Base-by-base conservation (phyloP, 2,888 invertebrate genomes). In the Megastigmus dorsalis region DNA sequence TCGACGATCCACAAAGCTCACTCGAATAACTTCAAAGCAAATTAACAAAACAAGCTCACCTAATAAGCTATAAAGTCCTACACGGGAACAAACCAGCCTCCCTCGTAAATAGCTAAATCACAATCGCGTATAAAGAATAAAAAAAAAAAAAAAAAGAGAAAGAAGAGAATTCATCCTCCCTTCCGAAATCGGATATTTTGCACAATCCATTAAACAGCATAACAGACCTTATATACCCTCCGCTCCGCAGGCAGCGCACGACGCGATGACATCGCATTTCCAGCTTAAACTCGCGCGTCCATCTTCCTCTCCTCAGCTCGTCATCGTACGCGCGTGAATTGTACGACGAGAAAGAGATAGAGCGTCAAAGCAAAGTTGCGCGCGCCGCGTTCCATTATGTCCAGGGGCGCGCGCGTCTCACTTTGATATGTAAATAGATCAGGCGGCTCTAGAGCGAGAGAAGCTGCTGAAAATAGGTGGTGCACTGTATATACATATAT, bases 391-490 rank as follows among this genome's bases (percentile, higher is more conserved):
- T 43, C 48, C 23, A 66, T 66, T 66, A 66, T 66, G 6, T 48
- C 45, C 30, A 48, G 69, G 63, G 69, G 65, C 65, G 75, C 66
- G 73, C 76, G 77, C 75, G 71, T 80, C 82, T 84, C 85, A 87
- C 87, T 87, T 87, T 87, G 87, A 87, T 86, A 87, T 87, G 87
- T 86, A 87, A 87, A 87, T 87, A 87, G 78, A 83, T 84, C 82
- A 3, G 3, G 3, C 3, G 50, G 18, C 18, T 6, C 5, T 13
- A 36, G 41, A 48, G 33, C n/a, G n/a, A n/a, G n/a, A n/a, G n/a
- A 28, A 20, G 66, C 23, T 15, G 66, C 65, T 43, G 74, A 57
- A 55, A 68, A 74, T 65, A 66, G 48, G 45, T 52, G 65, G 28
- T 33, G 38, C 30, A n/a, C 33, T 38, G 50, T n/a, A n/a, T n/a